These are phyloP conservation scores for Gastrophryne carolinensis DNA, from an alignment of 2,797 vertebrate species.

Conservation along the genomic window DNA sequence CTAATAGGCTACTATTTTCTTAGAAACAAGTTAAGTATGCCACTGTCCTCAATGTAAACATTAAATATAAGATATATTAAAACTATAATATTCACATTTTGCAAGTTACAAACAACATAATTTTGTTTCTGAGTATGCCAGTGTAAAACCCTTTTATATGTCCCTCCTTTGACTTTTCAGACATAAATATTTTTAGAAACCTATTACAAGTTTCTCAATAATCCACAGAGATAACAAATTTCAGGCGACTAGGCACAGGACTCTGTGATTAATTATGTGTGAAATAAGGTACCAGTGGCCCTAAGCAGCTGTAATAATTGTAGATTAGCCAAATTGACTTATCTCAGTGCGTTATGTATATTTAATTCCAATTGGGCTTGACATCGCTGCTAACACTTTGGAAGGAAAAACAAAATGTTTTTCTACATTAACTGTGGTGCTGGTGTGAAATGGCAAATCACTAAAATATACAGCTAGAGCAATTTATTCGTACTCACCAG, in stretches of 20 bases:
- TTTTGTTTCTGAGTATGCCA: too few species aligned
- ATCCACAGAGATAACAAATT: constrained; percentile 21
- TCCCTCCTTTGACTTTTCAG: background rate
- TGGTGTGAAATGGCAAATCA: too few species aligned
- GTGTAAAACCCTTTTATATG: too few species aligned
- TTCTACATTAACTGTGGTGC: background rate
- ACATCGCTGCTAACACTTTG: background rate
- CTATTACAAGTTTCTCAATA: background rate
- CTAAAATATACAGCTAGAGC: too few species aligned
- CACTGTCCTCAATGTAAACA: too few species aligned
- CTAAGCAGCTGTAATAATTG: constrained; percentile 16
- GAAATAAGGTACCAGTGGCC: constrained; percentile 21
- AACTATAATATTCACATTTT: too few species aligned
- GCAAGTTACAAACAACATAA: too few species aligned
- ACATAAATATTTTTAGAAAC: constrained; percentile 4
- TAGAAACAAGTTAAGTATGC: too few species aligned
- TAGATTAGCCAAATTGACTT: constrained; percentile 14
- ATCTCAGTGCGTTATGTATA: background rate
- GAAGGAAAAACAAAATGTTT: background rate
- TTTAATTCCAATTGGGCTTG: background rate
- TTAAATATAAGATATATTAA: too few species aligned
- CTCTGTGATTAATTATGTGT: constrained; percentile 33
- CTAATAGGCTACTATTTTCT: too few species aligned
- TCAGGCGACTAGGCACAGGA: background rate
- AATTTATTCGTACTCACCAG: too few species aligned